phyloP scores from a whole-genome alignment of 2,113 vertebrate genomes.

The Engraulis encrasicolus region DNA sequence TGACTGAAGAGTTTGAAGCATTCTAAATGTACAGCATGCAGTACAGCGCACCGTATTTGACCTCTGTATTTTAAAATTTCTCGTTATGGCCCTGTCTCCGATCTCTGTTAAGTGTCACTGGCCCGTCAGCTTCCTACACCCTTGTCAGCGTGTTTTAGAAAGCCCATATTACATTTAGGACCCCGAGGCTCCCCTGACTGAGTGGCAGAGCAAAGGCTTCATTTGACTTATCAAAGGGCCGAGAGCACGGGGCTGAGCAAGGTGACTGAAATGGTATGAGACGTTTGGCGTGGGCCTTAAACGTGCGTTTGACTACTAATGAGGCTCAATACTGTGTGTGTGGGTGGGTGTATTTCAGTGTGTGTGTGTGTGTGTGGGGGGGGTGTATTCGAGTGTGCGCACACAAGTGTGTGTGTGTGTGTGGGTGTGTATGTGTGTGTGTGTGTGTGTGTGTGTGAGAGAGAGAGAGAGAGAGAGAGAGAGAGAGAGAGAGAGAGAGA shows the following conservation, averaged over 20 bases:
- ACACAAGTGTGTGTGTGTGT: too few relatives aligned
- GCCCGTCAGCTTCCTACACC: too few relatives aligned
- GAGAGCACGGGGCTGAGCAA: background rate
- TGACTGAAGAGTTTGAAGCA: too few relatives aligned
- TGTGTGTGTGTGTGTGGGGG: background rate
- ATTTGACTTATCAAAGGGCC: background rate
- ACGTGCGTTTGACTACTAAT: background rate
- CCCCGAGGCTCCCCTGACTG: background rate
- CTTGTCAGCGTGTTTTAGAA: background rate
- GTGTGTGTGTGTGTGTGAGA: too few relatives aligned
- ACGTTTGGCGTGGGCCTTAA: background rate
- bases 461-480: background rate
- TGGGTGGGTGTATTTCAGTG: too few relatives aligned
- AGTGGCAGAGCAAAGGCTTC: background rate
- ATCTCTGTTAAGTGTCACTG: too few relatives aligned
- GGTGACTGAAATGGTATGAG: background rate
- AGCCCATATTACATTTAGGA: background rate
- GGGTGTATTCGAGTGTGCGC: too few relatives aligned
- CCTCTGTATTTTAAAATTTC: too few relatives aligned
- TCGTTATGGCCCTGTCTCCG: too few relatives aligned
- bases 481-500: background rate
- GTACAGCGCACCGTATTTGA: too few relatives aligned
- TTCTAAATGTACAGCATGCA: too few relatives aligned
- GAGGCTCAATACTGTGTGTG: background rate
- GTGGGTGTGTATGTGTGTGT: too few relatives aligned